A percentile compares a stretch with the other conserved stretches of the same genome.
Evolutionary conservation across 30 jellyfish, hydroid and myxozoan genomes (phyloP).

Genomic region (Pelagia noctiluca): DNA sequence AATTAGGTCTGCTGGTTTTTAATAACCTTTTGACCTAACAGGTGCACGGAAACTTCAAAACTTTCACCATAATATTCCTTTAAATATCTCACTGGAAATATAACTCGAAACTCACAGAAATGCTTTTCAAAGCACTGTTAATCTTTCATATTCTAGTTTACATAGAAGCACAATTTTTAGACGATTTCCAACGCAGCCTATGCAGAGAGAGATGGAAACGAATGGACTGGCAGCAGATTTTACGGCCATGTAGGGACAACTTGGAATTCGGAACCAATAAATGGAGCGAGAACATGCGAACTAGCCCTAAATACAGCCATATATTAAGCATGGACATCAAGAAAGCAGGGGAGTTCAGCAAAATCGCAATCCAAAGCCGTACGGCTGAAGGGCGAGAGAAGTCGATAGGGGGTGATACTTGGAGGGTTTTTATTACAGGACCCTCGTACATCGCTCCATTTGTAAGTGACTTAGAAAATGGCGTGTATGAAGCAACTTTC

Average conservation of each 20-base stretch:
- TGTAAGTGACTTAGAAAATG: conserved; percentile 88
- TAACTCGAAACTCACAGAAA: no score
- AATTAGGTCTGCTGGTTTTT: background rate
- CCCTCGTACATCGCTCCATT: conserved; percentile 85
- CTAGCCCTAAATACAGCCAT: conserved; percentile 95
- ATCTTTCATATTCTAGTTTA: background rate
- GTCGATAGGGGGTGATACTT: conserved; percentile 89
- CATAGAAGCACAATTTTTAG: conserved; percentile 65
- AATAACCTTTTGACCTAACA: conserved; percentile 12
- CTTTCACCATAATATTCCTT: no score
- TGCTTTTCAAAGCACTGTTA: background rate
- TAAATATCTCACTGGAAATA: no score
- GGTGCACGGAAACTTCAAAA: no score
- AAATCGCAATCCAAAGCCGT: conserved; percentile 86
- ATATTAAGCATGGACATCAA: conserved; percentile 73
- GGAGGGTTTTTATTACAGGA: conserved; percentile 91
- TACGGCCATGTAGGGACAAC: conserved; percentile 85
- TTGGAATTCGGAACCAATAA: conserved; percentile 72
- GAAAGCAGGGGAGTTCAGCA: conserved; percentile 92
- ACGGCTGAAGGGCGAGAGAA: conserved; percentile 85
- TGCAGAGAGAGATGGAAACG: conserved; percentile 92
- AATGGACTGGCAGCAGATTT: conserved; percentile 96
- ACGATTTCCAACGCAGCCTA: conserved; percentile 85
- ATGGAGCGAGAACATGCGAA: conserved; percentile 72
- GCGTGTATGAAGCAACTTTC: conserved; percentile 89